phyloP scores from a whole-genome alignment of 2,797 vertebrate species.

The Benthosema pterotum region DNA sequence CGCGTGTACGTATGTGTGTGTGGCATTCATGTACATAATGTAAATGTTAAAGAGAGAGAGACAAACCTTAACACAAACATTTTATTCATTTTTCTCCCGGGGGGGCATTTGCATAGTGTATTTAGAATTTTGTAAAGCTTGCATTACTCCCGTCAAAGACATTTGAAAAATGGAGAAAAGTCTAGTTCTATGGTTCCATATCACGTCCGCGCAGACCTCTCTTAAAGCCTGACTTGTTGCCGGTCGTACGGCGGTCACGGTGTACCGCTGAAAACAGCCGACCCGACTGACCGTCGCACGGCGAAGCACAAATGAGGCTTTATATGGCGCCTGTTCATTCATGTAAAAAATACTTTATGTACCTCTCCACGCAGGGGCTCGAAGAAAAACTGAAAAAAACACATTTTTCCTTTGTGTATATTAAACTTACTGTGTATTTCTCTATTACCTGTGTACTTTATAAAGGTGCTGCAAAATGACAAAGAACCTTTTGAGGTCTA shows the following conservation, averaged over 20 bases:
- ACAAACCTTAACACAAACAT: conserved; percentile 93
- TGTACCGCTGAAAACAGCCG: too few species aligned
- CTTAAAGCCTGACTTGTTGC: too few species aligned
- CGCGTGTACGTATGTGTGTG: too few species aligned
- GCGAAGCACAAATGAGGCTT: too few species aligned
- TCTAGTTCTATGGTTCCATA: conserved; percentile 91
- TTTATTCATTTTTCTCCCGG: conserved; percentile 96
- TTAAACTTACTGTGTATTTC: conserved; percentile 97
- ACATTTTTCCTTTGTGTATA: conserved; percentile 94
- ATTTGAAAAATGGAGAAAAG: conserved; percentile 89
- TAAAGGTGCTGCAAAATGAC: conserved; percentile 97
- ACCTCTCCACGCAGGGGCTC: conserved; percentile 75
- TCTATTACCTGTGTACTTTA: conserved; percentile 99
- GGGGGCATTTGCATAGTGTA: conserved; percentile 98
- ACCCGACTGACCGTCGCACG: too few species aligned
- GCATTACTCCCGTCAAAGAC: conserved; percentile 89
- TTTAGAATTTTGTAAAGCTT: conserved; percentile 93
- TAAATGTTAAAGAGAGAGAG: conserved; percentile 98
- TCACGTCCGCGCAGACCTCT: conserved; percentile 67
- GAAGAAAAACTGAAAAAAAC: conserved; percentile 71
- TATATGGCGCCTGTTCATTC: conserved; percentile 82
- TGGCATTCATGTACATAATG: conserved; percentile 96
- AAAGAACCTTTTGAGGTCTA: conserved; percentile 89
- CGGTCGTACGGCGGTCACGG: too few species aligned
- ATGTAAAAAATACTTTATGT: conserved; percentile 94